phyloP scores from a whole-genome alignment of 1,140 invertebrate species.

The Camponotus floridanus region DNA sequence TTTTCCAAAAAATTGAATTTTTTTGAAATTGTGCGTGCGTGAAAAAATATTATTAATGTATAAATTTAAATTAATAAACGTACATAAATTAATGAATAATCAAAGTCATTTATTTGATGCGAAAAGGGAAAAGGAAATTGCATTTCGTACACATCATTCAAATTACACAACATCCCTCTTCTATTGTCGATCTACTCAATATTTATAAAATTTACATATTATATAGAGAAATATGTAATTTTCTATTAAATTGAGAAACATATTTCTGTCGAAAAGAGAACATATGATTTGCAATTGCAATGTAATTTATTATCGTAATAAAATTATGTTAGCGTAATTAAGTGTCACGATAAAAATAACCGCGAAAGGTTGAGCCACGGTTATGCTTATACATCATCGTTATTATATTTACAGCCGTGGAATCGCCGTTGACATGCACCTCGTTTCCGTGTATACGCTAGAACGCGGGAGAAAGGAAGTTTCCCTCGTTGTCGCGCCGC shows the following conservation, averaged over 20 bases:
- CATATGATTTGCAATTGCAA: not conserved
- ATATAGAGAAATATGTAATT: not conserved
- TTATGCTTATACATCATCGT: not conserved
- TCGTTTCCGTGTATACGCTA: conserved; percentile 46
- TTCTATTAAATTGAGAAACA: not conserved
- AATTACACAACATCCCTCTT: no score
- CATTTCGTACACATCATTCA: no score
- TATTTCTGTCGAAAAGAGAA: not conserved
- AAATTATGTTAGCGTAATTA: conserved; percentile 21
- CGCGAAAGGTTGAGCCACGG: conserved; percentile 7
- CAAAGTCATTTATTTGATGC: not conserved
- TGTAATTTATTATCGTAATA: not conserved
- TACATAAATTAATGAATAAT: not conserved
- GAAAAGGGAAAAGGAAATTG: not conserved
- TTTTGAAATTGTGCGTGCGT: no score
- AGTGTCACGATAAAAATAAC: conserved; percentile 7
- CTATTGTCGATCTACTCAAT: not conserved
- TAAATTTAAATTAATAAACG: not conserved
- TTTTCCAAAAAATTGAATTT: not conserved
- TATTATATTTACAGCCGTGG: conserved; percentile 5
- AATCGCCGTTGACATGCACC: conserved; percentile 23
- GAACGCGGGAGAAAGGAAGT: conserved; percentile 67
- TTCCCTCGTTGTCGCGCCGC: conserved; percentile 51
- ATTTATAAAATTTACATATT: not conserved
- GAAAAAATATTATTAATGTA: not conserved